These are phyloP conservation scores for Aplochiton taeniatus DNA, from an alignment of 2,797 vertebrate species.

Conservation along the genomic window DNA sequence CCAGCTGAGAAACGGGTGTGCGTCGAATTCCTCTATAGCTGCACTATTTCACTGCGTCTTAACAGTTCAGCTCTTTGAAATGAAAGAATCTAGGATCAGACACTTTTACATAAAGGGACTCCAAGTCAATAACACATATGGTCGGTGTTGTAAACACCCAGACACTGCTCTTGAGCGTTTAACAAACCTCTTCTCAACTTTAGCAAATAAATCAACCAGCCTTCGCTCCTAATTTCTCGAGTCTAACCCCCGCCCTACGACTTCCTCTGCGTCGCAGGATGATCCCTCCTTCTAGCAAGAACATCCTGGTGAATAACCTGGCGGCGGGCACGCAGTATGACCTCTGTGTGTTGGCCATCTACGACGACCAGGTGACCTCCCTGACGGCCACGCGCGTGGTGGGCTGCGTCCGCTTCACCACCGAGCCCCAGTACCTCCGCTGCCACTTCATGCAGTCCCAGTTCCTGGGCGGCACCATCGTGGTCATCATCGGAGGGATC, in stretches of 20 bases:
- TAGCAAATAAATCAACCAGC: neutral
- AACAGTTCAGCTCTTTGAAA: constrained; percentile 42
- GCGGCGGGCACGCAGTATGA: constrained; percentile 92
- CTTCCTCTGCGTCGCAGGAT: constrained; percentile 77
- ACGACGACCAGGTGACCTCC: constrained; percentile 93
- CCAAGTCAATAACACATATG: constrained; percentile 40
- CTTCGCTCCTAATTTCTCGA: neutral
- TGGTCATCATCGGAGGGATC: constrained; percentile 97
- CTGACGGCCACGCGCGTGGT: constrained; percentile 94
- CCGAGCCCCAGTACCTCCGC: constrained; percentile 93
- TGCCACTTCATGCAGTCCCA: constrained; percentile 99
- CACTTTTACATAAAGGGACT: constrained; percentile 26
- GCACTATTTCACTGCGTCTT: constrained; percentile 30
- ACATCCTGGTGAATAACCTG: constrained; percentile 95
- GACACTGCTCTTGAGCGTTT: neutral
- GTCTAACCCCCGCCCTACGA: constrained; percentile 10
- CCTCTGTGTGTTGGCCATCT: constrained; percentile 96
- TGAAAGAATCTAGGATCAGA: constrained; percentile 24
- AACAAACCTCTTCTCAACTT: neutral
- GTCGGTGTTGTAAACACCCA: constrained; percentile 24
- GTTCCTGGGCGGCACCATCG: constrained; percentile 98
- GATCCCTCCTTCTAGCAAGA: constrained; percentile 97
- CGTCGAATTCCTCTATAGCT: constrained; percentile 49
- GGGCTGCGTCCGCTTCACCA: constrained; percentile 94
- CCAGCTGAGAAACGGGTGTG: constrained; percentile 30